These are phyloP conservation scores for Lordiphosa fenestrarum DNA, from an alignment of 2,888 invertebrate genomes.

Conservation along the genomic window DNA sequence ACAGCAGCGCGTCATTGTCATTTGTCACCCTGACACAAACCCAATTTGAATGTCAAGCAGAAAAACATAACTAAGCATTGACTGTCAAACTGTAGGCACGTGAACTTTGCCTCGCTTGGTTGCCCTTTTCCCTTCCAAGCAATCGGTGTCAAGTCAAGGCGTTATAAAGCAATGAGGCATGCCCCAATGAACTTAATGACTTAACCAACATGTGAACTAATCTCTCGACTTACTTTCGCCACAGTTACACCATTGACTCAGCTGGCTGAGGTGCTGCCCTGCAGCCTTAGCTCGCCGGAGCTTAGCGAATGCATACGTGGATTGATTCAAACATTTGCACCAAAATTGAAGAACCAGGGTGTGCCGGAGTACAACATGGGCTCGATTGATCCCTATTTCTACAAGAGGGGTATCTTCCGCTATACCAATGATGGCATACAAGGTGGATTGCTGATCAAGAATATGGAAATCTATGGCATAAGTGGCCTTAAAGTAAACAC, in stretches of 20 bases:
- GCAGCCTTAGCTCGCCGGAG: conserved; percentile 82
- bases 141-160: conserved; percentile 19
- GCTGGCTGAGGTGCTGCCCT: conserved; percentile 76
- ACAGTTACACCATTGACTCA: conserved; percentile 39
- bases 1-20: conserved; percentile 28
- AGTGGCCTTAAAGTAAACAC: conserved; percentile 82
- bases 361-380: conserved; percentile 67
- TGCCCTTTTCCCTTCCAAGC: conserved; percentile 17
- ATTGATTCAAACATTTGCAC: conserved; percentile 81
- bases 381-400: conserved; percentile 77
- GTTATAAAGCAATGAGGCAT: conserved; percentile 40
- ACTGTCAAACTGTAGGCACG: conserved; percentile 21
- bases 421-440: conserved; percentile 77
- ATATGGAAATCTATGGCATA: conserved; percentile 82
- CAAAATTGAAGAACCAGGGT: conserved; percentile 66
- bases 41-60: conserved; percentile 33
- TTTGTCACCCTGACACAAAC: conserved; percentile 53
- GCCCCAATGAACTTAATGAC: conserved; percentile 40
- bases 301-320: conserved; percentile 83
- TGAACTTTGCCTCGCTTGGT: conserved; percentile 48
- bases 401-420: conserved; percentile 77
- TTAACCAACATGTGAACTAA: conserved; percentile 31
- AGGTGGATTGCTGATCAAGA: conserved; percentile 77
- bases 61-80: conserved; percentile 7
- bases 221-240: conserved; percentile 32